Evolutionary conservation across 2,888 invertebrate species (phyloP).

Genomic region (Nemotelus nigrinus): DNA sequence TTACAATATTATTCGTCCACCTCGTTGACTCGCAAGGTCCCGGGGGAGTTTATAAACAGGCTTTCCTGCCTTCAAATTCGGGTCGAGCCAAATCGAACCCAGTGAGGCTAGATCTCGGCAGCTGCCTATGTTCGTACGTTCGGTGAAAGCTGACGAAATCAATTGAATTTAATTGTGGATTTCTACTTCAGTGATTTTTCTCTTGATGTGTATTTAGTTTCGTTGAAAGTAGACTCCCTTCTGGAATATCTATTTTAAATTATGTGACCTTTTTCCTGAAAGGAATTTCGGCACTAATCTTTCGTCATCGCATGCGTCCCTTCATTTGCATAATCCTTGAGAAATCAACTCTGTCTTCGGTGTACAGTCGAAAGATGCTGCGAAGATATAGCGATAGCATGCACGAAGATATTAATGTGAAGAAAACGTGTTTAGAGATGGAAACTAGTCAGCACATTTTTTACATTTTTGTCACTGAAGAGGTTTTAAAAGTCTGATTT

Average conservation of each 20-base stretch:
- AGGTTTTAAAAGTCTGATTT: no score
- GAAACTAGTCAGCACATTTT: no score
- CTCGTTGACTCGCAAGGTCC: not conserved
- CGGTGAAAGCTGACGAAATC: slow-evolving; percentile 23
- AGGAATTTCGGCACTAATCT: slow-evolving; percentile 23
- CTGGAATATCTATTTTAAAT: slow-evolving; percentile 17
- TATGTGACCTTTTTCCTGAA: slow-evolving; percentile 32
- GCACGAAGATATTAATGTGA: no score
- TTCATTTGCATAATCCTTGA: slow-evolving; percentile 28
- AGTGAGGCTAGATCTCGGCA: not conserved
- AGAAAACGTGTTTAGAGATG: no score
- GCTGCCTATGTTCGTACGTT: slow-evolving; percentile 14
- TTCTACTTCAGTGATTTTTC: slow-evolving; percentile 23
- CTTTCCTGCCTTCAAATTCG: not conserved
- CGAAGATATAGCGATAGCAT: no score
- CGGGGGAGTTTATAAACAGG: not conserved
- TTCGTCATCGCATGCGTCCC: slow-evolving; percentile 17
- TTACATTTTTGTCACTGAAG: no score
- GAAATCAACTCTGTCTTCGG: slow-evolving; percentile 8
- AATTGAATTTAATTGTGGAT: slow-evolving; percentile 41
- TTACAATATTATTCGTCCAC: not conserved
- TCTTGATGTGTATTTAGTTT: slow-evolving; percentile 10
- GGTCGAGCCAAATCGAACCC: not conserved
- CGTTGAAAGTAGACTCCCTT: not conserved
- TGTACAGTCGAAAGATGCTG: not conserved